Conservation (phyloP, 1,140 invertebrate species). For the Tetragnatha versicolor region DNA sequence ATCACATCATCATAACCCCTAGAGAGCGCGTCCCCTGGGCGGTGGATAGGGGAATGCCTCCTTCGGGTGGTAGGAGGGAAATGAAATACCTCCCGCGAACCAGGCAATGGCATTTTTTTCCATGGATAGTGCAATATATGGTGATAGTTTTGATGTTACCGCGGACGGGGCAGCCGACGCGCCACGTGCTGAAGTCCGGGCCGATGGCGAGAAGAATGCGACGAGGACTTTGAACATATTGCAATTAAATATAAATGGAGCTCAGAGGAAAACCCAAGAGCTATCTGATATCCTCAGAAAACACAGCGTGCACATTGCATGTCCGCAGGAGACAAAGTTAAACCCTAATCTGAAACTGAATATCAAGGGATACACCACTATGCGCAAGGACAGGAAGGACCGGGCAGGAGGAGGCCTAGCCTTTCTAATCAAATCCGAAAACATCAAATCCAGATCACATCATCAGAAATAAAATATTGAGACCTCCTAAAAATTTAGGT, state of each 20-base stretch:
- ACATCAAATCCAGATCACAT: too few relatives aligned
- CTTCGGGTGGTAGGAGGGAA: too few relatives aligned
- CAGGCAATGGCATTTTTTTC: too few relatives aligned
- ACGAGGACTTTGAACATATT: not conserved
- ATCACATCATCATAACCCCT: too few relatives aligned
- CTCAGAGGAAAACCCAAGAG: not conserved
- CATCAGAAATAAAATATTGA: too few relatives aligned
- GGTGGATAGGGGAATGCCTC: too few relatives aligned
- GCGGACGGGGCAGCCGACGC: constrained; percentile 1
- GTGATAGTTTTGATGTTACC: too few relatives aligned
- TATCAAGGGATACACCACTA: not conserved
- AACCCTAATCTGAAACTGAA: not conserved
- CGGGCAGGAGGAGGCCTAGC: not conserved
- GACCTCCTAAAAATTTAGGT: too few relatives aligned
- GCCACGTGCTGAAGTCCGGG: not conserved
- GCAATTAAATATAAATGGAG: not conserved
- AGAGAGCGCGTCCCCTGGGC: too few relatives aligned
- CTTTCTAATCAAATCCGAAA: constrained; percentile 6
- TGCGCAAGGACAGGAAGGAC: not conserved
- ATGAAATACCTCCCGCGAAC: too few relatives aligned
- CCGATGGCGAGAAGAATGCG: not conserved
- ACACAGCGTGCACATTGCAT: not conserved
- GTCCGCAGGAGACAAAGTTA: not conserved
- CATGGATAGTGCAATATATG: too few relatives aligned
- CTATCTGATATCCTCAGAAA: not conserved